Evolutionary conservation across 2,113 vertebrate species (phyloP).

Genomic region (Ginglymostoma cirratum): DNA sequence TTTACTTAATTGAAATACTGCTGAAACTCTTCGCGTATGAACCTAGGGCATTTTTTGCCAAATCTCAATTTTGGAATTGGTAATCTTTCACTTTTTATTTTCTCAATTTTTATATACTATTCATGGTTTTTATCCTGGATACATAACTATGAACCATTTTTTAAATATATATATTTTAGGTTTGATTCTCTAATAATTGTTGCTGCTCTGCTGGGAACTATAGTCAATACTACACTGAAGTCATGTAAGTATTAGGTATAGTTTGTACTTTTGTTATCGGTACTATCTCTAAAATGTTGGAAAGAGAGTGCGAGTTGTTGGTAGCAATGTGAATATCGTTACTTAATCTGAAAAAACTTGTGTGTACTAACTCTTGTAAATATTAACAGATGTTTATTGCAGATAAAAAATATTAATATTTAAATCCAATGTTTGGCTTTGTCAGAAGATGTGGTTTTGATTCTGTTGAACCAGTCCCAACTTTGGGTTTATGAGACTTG

Average conservation of each 20-base stretch:
- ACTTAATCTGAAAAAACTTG: too few species aligned
- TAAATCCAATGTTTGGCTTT: too few species aligned
- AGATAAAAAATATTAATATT: too few species aligned
- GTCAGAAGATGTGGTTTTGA: too few species aligned
- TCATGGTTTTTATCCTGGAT: conserved; percentile 38
- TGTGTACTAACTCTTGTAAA: too few species aligned
- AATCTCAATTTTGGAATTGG: conserved; percentile 90
- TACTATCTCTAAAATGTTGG: neutral
- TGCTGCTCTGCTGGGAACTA: conserved; percentile 71
- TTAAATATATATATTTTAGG: conserved; percentile 55
- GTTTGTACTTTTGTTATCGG: neutral
- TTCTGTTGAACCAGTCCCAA: too few species aligned
- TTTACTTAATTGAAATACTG: conserved; percentile 81
- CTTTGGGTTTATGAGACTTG: too few species aligned
- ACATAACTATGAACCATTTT: conserved; percentile 27
- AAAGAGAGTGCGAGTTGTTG: neutral
- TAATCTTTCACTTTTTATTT: conserved; percentile 45
- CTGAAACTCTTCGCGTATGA: conserved; percentile 84
- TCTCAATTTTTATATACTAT: neutral
- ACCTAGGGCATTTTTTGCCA: conserved; percentile 71
- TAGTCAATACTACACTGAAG: conserved; percentile 65
- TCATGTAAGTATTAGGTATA: conserved; percentile 59
- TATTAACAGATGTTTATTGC: too few species aligned
- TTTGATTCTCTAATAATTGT: conserved; percentile 83
- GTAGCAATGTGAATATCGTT: neutral